Evolutionary conservation across 2,888 invertebrate genomes (phyloP).

Genomic region (Pachycephus smyrnensis): DNA sequence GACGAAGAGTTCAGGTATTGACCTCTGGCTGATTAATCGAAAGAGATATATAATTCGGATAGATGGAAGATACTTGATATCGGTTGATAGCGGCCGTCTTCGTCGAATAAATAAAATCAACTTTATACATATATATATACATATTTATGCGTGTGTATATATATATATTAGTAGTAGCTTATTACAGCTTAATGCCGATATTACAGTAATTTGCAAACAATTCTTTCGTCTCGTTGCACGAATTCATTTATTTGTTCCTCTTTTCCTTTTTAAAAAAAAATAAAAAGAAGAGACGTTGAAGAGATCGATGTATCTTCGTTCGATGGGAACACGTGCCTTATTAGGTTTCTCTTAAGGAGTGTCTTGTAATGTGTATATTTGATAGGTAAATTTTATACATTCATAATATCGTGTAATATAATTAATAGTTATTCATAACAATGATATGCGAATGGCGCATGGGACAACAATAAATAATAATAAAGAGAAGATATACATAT

Average conservation of each 20-base stretch:
- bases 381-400: slow-evolving; percentile 58
- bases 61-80: background rate
- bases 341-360: background rate
- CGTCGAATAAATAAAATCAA: background rate
- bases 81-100: background rate
- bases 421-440: slow-evolving; percentile 43
- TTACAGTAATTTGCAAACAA: background rate
- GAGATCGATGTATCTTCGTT: background rate
- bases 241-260: background rate
- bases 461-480: slow-evolving; percentile 16
- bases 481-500: background rate
- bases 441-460: slow-evolving; percentile 50
- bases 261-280: background rate
- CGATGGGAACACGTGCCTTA: background rate
- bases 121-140: too few species aligned
- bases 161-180: background rate
- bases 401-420: slow-evolving; percentile 40
- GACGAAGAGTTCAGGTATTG: background rate
- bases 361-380: slow-evolving; percentile 45
- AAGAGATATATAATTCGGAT: background rate
- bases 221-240: background rate
- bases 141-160: too few species aligned
- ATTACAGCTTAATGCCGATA: background rate
- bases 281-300: background rate
- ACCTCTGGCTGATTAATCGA: background rate